Evolutionary conservation across 1,140 invertebrate genomes (phyloP), one percentile per base, ranked within the genome.

Genomic region (Hycleus cichorii): DNA sequence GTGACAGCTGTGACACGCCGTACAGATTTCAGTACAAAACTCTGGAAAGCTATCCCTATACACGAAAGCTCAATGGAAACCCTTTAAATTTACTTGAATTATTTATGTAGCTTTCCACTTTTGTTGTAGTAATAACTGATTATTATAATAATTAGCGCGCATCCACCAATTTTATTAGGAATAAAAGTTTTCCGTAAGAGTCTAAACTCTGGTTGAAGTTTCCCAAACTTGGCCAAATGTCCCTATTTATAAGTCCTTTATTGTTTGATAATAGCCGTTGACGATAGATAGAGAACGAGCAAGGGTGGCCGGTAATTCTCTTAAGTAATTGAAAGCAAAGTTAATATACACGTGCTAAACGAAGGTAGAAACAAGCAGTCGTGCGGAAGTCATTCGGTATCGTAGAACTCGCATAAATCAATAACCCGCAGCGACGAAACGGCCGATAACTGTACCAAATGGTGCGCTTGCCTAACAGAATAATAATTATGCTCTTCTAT

Each of bases 21-120:
- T 32, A 5, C 32, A 32, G 4, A 7, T 32, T 32, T 32, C 32
- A 4, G 7, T 4, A 7, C 32, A 50, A 49, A 40, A 54, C 57
- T 57, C 57, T 24, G 51, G 57, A 63, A 47, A 48, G 51, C 58
- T 57, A 59, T 59, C 50, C 25, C 53, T 63, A 46, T 57, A 46
- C 7, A 7, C 7, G 32, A 32, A 32, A 32, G 54, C 52, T 52
- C 50, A 49, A 12, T 52, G 55, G 49, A 59, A 52, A 53, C 58
- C 58, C 58, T 59, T 56, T 60, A 59, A 57, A 49, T 63, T 32
- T 57, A 55, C 49, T 57, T 63, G 61, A 50, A 63, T 63, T 63
- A 63, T 63, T 59, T 57, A 63, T 59, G 18, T 18, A 52, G 3
- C 44, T 45, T 59, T 55, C 47, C 18, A 12, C 11, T 12, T 18